Percentiles rank a stretch among this genome's conserved stretches.
These are phyloP conservation scores for Pavo muticus DNA, from an alignment of 2,113 vertebrate genomes.

Conservation along the genomic window DNA sequence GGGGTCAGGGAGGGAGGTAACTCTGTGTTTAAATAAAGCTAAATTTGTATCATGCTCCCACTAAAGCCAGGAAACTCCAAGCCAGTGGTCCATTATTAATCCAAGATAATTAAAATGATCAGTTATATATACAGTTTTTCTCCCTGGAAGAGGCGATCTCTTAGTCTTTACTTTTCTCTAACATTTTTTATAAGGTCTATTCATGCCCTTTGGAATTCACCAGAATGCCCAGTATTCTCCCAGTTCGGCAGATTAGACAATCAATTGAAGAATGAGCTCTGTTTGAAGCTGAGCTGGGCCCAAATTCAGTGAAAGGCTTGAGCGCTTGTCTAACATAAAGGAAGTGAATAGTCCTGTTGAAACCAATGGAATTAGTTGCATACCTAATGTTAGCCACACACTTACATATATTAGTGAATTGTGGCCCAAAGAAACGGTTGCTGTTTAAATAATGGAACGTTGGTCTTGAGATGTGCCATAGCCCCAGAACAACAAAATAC, in stretches of 20 bases:
- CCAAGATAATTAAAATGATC: neutral
- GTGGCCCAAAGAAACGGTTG: neutral
- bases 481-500: neutral
- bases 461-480: neutral
- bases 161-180: neutral
- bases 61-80: constrained; percentile 50
- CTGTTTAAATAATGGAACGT: neutral
- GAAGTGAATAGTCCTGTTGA: neutral
- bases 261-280: neutral
- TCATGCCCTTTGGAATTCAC: neutral
- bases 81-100: neutral
- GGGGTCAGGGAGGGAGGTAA: neutral
- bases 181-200: neutral
- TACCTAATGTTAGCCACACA: neutral
- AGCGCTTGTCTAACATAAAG: neutral
- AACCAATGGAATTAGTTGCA: neutral
- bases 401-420: neutral
- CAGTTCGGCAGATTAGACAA: neutral
- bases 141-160: neutral
- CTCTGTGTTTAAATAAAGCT: constrained; percentile 43
- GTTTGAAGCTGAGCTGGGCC: neutral
- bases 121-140: neutral
- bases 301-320: neutral
- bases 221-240: neutral
- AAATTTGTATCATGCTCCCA: constrained; percentile 26